Percentiles rank a stretch among this genome's conserved stretches.
Conservation (phyloP, 2,888 invertebrate genomes). For the Gastrophysa polygoni region DNA sequence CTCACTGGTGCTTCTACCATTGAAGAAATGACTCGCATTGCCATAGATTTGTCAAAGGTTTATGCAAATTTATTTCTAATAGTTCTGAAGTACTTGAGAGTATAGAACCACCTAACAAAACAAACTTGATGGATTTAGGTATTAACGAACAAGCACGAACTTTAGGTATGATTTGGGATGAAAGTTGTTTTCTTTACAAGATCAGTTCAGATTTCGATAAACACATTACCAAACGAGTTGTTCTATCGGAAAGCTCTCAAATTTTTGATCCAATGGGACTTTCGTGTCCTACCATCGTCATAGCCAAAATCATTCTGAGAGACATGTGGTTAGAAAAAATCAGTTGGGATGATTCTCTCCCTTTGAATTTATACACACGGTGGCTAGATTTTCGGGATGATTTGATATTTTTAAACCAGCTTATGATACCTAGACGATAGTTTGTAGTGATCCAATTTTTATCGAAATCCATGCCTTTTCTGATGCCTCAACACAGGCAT, state of each 20-base stretch:
- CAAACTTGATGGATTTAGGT: too few relatives aligned
- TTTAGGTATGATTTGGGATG: neutral
- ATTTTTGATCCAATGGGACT: slow-evolving; percentile 23
- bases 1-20: too few relatives aligned
- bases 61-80: too few relatives aligned
- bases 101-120: too few relatives aligned
- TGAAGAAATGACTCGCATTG: too few relatives aligned
- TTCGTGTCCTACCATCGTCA: slow-evolving; percentile 17
- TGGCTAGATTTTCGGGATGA: neutral
- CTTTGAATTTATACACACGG: neutral
- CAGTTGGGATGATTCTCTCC: slow-evolving; percentile 21
- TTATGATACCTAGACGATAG: slow-evolving; percentile 11
- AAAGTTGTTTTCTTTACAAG: neutral
- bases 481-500: too few relatives aligned
- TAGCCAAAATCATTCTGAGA: slow-evolving; percentile 22
- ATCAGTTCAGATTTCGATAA: too few relatives aligned
- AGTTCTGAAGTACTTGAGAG: too few relatives aligned
- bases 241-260: slow-evolving; percentile 20
- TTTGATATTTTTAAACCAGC: slow-evolving; percentile 1
- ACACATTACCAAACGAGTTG: slow-evolving; percentile 6
- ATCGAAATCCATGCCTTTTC: too few relatives aligned
- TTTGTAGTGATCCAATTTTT: neutral
- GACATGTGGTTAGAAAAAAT: slow-evolving; percentile 24
- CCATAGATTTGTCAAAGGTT: too few relatives aligned
- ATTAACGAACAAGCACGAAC: neutral